These are phyloP conservation scores for Monopterus albus DNA, from an alignment of 2,113 vertebrate genomes.

Conservation along the genomic window DNA sequence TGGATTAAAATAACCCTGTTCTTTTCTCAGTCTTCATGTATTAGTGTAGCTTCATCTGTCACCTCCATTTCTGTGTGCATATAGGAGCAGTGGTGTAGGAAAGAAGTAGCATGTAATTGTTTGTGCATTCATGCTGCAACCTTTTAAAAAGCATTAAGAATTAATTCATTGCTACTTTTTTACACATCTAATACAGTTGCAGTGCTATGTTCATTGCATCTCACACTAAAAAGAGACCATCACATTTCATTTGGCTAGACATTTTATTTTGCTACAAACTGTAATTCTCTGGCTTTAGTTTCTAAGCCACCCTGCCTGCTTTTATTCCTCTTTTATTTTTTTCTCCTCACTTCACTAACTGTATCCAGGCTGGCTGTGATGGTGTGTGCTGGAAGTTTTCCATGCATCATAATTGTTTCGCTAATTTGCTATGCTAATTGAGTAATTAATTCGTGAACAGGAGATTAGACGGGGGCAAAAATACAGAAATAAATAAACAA, in stretches of 20 bases:
- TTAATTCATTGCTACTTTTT: slow-evolving; percentile 79
- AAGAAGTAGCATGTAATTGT: slow-evolving; percentile 50
- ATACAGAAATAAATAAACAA: slow-evolving; percentile 83
- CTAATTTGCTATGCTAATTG: slow-evolving; percentile 88
- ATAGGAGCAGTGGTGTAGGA: background rate
- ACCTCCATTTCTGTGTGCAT: background rate
- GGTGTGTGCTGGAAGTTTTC: slow-evolving; percentile 82
- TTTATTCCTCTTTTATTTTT: slow-evolving; percentile 14
- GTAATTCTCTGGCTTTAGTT: slow-evolving; percentile 69
- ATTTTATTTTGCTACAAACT: slow-evolving; percentile 79
- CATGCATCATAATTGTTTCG: slow-evolving; percentile 87
- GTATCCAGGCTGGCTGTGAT: slow-evolving; percentile 70
- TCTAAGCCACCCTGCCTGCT: slow-evolving; percentile 70
- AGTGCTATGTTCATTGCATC: slow-evolving; percentile 75
- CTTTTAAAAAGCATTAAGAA: slow-evolving; percentile 63
- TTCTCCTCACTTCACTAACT: slow-evolving; percentile 55
- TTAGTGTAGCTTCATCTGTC: background rate
- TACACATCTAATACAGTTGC: slow-evolving; percentile 78
- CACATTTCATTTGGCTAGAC: slow-evolving; percentile 77
- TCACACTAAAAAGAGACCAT: slow-evolving; percentile 75
- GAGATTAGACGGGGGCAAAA: slow-evolving; percentile 83
- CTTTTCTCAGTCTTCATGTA: background rate
- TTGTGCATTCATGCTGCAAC: slow-evolving; percentile 61
- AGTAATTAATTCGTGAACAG: slow-evolving; percentile 86
- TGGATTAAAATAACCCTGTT: background rate